Base-by-base conservation (phyloP, 2,888 invertebrate genomes). In the Pandemis heparana region DNA sequence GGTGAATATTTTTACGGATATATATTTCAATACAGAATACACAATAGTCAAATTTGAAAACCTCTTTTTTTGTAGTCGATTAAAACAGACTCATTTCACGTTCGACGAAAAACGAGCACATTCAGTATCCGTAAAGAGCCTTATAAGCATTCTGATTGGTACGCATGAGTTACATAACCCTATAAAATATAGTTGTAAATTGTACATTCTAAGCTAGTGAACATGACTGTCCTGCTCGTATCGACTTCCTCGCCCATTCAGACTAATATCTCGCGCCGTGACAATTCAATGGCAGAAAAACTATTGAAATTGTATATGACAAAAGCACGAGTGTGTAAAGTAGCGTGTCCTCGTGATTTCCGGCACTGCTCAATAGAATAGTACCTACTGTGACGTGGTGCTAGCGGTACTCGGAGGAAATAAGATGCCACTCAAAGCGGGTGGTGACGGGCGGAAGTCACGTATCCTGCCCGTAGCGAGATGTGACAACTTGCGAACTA, bases 351-450 rank as follows among this genome's bases (percentile, higher is more conserved):
- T 79, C 78, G 79, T 79, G 78, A 86, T 84, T 85, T 88, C 85
- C 87, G 80, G 79, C 77, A 76, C 78, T 76, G 75, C 79, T 84
- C 83, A 82, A 83, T 84, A 82, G 79, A 82, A 82, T 81, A 79
- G 79, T 76, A 2, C 23, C 23, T 32, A 79, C 76, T 71, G 78
- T 76, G 77, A 76, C 76, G 77, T 73, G 80, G 82, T 81, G 82
- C 80, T 81, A 80, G 79, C 82, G 85, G 84, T 79, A 82, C 78
- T 59, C 62, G 70, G 80, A 87, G 91, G 92, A 92, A 91, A 91
- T 92, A 90, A 90, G 87, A 85, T 86, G 92, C 89, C 92, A 89
- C 85, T 91, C 91, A 91, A 82, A 80, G 81, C 80, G 78, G 77
- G 75, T 75, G 82, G 83, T 83, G 85, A 82, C 82, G 80, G 80